Conservation (phyloP, 2,888 invertebrate genomes). For the Theretra japonica region DNA sequence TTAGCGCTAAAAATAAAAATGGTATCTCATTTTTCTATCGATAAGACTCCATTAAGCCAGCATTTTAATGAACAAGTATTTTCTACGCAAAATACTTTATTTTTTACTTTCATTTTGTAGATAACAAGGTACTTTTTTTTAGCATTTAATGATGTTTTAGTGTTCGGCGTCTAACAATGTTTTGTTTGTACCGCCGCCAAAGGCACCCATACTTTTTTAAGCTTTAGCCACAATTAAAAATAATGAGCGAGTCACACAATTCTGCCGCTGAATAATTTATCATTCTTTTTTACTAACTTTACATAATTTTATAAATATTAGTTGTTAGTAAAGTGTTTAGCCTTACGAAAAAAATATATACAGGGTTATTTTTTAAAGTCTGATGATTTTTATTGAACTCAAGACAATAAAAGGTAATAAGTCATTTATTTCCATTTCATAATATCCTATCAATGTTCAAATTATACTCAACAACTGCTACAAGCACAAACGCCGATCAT, state of each 20-base stretch:
- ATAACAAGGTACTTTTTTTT: not conserved
- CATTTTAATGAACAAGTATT: too few species aligned
- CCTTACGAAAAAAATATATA: too few species aligned
- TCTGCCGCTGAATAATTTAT: not conserved
- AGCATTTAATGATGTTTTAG: not conserved
- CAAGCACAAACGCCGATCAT: too few species aligned
- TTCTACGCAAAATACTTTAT: too few species aligned
- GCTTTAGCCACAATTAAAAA: constrained; percentile 6
- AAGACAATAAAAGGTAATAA: too few species aligned
- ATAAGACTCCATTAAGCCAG: too few species aligned
- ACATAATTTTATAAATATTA: not conserved
- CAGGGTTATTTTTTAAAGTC: too few species aligned
- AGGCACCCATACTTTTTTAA: not conserved
- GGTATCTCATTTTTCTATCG: too few species aligned
- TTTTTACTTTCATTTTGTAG: not conserved
- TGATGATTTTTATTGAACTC: too few species aligned
- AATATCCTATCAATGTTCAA: too few species aligned
- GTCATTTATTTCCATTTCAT: too few species aligned
- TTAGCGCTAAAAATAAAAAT: not conserved
- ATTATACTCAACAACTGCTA: too few species aligned
- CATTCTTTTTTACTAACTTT: not conserved
- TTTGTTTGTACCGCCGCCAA: not conserved
- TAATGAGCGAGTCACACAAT: constrained; percentile 9
- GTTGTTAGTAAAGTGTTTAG: not conserved
- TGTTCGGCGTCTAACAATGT: not conserved